Base-by-base conservation (phyloP, 2,888 invertebrate genomes). In the Hypselothyrea guttata region DNA sequence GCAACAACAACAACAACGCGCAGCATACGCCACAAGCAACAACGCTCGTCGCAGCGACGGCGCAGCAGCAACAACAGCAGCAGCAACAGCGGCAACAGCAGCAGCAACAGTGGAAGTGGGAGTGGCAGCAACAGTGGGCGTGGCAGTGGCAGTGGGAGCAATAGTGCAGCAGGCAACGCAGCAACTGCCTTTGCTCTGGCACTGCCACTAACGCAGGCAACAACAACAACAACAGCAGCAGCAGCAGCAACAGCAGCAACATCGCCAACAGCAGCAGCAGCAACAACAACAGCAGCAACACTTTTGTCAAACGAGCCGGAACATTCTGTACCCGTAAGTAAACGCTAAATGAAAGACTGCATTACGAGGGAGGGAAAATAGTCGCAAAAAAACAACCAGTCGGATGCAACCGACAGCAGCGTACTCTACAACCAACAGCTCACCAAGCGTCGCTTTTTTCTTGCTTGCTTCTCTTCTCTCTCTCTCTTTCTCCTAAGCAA, bases 251-350 rank as follows among this genome's bases (percentile, higher is more conserved):
- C 65, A 65, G 9, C 63, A 63, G 68, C 83, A 85, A 67, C 86
- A 88, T 63, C 75, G 57, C 15, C 63, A 65, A 68, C 86, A 84
- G 67, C 86, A 88, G 66, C 58, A 47, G 12, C 63, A 58, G 15
- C 71, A 68, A 13, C 61, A 68, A 16, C 55, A 75, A 15, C 37
- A 62, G 33, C 63, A 73, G 40, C 78, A 81, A 87, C 84, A 78
- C 88, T 89, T 89, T 87, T 89, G 84, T 87, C 88, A 86, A 88
- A 87, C 86, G 88, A 90, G 89, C 89, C 90, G 90, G 90, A 90
- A 88, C 88, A 90, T 87, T 87, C 90, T 88, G 89, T 90, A 90
- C 89, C 90, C 90, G 90, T 90, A 90, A 90, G 90, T 90, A 62
- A n/a, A 45, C 34, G 11, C 13, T 8, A 8, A 22, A n/a, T 16